Evolutionary conservation across 2,888 invertebrate genomes (phyloP).

Genomic region (Hetaerina titia): DNA sequence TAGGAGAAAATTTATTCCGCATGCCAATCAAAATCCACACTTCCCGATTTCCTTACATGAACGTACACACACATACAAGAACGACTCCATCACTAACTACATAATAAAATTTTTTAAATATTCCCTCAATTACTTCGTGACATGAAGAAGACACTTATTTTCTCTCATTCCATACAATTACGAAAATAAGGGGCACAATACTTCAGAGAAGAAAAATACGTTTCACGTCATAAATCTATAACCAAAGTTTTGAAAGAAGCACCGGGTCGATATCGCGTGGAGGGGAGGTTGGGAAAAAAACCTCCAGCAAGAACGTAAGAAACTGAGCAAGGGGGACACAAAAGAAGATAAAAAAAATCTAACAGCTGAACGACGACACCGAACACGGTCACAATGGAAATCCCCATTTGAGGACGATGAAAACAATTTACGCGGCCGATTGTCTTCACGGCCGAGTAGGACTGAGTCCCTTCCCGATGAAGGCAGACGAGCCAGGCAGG

Average conservation of each 20-base stretch:
- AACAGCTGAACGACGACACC: neutral
- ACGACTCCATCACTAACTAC: no score
- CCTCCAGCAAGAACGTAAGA: neutral
- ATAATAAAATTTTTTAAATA: no score
- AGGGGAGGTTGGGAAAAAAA: neutral
- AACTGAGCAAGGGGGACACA: neutral
- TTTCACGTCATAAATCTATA: neutral
- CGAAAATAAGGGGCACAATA: neutral
- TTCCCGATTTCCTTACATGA: no score
- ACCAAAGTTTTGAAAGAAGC: neutral
- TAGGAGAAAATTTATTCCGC: no score
- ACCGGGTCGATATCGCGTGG: neutral
- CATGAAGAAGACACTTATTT: no score
- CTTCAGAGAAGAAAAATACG: neutral
- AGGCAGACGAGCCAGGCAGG: neutral
- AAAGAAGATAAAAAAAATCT: neutral
- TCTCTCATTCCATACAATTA: no score
- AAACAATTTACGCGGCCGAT: neutral
- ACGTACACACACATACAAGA: no score
- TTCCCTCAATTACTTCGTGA: no score
- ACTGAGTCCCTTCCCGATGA: neutral
- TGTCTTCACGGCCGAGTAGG: neutral
- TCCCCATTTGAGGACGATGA: neutral
- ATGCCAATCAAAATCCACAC: no score
- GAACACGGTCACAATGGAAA: conserved; percentile 9